A percentile compares a stretch with the other conserved stretches of the same genome.
Evolutionary conservation across 2,113 vertebrate genomes (phyloP).

Genomic region (Spermophilus dauricus): DNA sequence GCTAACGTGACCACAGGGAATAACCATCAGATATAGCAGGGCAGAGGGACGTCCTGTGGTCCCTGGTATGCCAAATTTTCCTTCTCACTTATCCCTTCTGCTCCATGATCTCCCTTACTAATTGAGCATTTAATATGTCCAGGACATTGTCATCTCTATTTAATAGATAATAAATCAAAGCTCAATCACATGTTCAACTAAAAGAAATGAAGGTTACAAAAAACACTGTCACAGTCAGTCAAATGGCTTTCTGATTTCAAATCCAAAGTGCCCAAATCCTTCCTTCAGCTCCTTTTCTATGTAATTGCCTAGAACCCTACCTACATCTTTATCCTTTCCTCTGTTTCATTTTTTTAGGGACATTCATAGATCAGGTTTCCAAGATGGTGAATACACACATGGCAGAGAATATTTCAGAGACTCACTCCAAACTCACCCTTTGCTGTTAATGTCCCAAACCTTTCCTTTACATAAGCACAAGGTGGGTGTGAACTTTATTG

Average conservation of each 20-base stretch:
- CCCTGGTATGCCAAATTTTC: neutral
- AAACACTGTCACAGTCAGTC: neutral
- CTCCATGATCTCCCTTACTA: neutral
- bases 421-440: neutral
- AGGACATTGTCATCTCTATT: neutral
- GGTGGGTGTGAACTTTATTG: neutral
- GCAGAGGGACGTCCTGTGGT: neutral
- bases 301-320: neutral
- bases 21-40: accelerated
- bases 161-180: neutral
- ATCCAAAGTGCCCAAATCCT: neutral
- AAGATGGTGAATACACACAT: neutral
- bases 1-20: neutral
- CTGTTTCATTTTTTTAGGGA: neutral
- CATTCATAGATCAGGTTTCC: neutral
- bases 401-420: neutral
- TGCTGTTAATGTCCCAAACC: neutral
- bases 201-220: neutral
- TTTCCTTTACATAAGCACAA: neutral
- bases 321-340: neutral
- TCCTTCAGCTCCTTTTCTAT: neutral
- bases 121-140: neutral
- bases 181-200: neutral
- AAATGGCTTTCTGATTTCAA: neutral
- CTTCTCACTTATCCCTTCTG: neutral